These are phyloP conservation scores for Achatina immaculata DNA, from an alignment of 1,140 invertebrate genomes.

Conservation along the genomic window DNA sequence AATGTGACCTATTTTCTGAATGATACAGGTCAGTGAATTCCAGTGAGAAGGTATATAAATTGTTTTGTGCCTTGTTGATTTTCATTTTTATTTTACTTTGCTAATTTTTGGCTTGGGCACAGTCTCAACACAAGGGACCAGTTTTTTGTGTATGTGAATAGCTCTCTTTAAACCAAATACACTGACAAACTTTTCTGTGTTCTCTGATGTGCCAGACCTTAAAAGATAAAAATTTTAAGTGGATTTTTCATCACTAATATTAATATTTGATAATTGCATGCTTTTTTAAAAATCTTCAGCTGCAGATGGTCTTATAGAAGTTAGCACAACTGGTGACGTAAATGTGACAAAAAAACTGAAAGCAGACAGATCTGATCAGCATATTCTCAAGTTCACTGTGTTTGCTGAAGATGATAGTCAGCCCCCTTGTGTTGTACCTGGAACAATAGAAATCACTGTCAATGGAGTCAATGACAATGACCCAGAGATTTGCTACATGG, in stretches of 20 bases:
- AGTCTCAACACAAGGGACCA: no score
- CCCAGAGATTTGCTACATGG: constrained; percentile 80
- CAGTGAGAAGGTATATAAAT: no score
- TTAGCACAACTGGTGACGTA: background rate
- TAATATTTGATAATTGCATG: no score
- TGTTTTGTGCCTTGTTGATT: no score
- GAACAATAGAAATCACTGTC: constrained; percentile 79
- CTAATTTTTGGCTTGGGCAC: constrained; percentile 12
- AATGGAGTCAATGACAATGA: constrained; percentile 93
- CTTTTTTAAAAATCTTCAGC: background rate
- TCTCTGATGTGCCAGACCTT: no score
- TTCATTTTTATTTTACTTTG: no score
- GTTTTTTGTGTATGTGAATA: no score
- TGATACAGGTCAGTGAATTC: constrained; percentile 43
- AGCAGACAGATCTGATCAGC: background rate
- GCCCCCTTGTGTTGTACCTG: constrained; percentile 38
- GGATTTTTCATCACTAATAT: no score
- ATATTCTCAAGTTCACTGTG: background rate
- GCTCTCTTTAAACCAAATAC: no score
- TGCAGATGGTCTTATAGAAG: background rate
- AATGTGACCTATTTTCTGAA: constrained; percentile 43
- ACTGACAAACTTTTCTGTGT: no score
- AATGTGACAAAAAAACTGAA: background rate
- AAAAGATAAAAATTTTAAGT: no score
- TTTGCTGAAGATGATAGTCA: constrained; percentile 81